Percentiles rank a stretch among this genome's conserved stretches.
These are phyloP conservation scores for Eudemis profundana DNA, from an alignment of 2,888 invertebrate species.

Conservation along the genomic window DNA sequence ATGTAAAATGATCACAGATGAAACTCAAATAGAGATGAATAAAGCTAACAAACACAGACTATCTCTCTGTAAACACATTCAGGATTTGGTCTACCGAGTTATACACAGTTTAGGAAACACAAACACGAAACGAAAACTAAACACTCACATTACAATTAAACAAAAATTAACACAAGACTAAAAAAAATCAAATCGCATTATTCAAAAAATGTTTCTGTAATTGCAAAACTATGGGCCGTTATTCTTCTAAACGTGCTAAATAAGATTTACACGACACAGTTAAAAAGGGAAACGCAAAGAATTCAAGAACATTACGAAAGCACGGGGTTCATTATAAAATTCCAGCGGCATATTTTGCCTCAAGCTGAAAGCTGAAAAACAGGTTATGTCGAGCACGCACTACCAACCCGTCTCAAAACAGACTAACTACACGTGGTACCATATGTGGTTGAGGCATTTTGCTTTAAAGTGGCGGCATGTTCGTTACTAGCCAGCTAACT, in stretches of 20 bases:
- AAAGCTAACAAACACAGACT: too few relatives aligned
- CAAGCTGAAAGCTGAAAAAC: constrained; percentile 19
- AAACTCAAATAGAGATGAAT: too few relatives aligned
- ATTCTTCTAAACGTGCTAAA: constrained; percentile 10
- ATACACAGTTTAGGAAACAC: too few relatives aligned
- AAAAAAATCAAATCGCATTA: constrained; percentile 1
- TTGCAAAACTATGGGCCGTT: background rate
- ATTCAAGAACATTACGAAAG: constrained; percentile 30
- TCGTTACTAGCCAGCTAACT: constrained; percentile 8
- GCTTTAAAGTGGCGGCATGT: background rate
- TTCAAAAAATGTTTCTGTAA: background rate
- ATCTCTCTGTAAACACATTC: too few relatives aligned
- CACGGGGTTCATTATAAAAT: constrained; percentile 43
- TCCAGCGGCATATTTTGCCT: constrained; percentile 36
- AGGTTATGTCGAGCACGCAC: constrained; percentile 15
- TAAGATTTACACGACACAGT: constrained; percentile 25
- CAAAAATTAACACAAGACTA: background rate
- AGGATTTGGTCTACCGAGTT: too few relatives aligned
- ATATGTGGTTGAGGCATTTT: background rate
- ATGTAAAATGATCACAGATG: too few relatives aligned
- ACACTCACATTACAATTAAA: background rate
- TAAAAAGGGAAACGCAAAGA: constrained; percentile 33
- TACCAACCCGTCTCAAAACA: background rate
- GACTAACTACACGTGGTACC: constrained; percentile 5
- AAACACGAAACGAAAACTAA: too few relatives aligned